Base-by-base conservation (phyloP, 2,113 vertebrate genomes). In the Rhabdomys dilectus region DNA sequence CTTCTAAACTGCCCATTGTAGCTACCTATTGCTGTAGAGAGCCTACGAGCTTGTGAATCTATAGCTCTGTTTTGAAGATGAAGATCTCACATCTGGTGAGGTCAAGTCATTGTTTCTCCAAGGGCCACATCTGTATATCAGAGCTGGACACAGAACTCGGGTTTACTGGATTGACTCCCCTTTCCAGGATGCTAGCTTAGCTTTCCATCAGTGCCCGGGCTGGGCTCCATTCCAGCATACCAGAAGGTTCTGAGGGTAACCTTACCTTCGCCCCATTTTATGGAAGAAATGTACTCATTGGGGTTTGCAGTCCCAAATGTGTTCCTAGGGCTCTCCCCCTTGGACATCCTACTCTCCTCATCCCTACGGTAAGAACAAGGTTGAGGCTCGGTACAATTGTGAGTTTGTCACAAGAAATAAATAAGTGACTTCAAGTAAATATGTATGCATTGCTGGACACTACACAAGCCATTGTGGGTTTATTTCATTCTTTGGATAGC, bases 371-470 rank as follows among this genome's bases (percentile, higher is more conserved):
- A 58, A 91, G 77, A 56, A 21, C 22, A 31, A 70, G 5, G n/a
- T 3, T 60, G 3, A 9, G 48, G 26, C 21, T 88, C 17, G 24
- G 36, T 19, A 19, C 3, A 34, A 11, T 31, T 12, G 26, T 6
- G 17, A 21, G 12, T 94, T 62, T 93, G 51, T 45, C 12, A 10
- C 64, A 39, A 81, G 39, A n/a, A 80, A 39, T 15, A 34, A 45
- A 29, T 81, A 21, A 45, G 34, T 72, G 82, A 56, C 85, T 42
- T 76, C 56, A 58, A 86, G 64, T 31, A 80, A 90, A 16, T 3
- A 0, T 73, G 42, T 80, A 7, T 58, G 45, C 11, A 53, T 0
- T 10, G n/a, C 53, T 1, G 0, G 26, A 85, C 75, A 22, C 42
- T 48, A 34, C 11, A 6, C 19, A 77, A 86, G 68, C 5, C 13